Conservation (phyloP, 2,888 invertebrate species). For the Mythimna impura region DNA sequence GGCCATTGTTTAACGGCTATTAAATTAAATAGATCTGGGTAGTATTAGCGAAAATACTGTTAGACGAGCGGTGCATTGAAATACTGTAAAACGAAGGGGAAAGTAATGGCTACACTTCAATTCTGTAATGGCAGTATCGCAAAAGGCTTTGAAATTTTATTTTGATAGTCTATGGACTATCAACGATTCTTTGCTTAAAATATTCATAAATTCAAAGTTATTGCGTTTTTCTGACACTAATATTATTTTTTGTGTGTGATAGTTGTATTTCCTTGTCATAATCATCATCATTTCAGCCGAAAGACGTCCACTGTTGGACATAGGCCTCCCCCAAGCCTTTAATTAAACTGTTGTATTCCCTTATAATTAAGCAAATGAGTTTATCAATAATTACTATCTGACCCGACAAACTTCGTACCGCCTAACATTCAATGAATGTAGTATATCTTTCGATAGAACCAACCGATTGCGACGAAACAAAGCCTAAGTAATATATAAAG, state of each 20-base stretch:
- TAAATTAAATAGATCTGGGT: constrained; percentile 38
- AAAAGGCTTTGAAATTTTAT: constrained; percentile 1
- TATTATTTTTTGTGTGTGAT: not conserved
- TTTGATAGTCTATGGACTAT: not conserved
- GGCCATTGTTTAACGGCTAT: constrained; percentile 45
- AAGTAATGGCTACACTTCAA: constrained; percentile 3
- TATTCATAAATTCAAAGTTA: not conserved
- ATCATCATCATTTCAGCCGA: too few relatives aligned
- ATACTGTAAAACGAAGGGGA: constrained; percentile 45
- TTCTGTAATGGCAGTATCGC: not conserved
- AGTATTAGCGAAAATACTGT: constrained; percentile 39
- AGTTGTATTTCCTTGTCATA: too few relatives aligned
- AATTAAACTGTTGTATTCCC: too few relatives aligned
- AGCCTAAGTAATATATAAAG: too few relatives aligned
- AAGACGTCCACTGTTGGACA: too few relatives aligned
- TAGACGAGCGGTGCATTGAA: constrained; percentile 11
- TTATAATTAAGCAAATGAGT: too few relatives aligned
- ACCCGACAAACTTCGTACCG: too few relatives aligned
- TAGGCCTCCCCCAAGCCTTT: too few relatives aligned
- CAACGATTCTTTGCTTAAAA: not conserved
- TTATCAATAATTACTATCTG: too few relatives aligned
- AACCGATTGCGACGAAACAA: too few relatives aligned
- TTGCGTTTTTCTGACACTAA: not conserved
- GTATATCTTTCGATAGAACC: too few relatives aligned
- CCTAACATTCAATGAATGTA: too few relatives aligned